Base-by-base conservation (phyloP, 37 sponge, comb jelly and placozoan genomes). In the Geodia barretti region DNA sequence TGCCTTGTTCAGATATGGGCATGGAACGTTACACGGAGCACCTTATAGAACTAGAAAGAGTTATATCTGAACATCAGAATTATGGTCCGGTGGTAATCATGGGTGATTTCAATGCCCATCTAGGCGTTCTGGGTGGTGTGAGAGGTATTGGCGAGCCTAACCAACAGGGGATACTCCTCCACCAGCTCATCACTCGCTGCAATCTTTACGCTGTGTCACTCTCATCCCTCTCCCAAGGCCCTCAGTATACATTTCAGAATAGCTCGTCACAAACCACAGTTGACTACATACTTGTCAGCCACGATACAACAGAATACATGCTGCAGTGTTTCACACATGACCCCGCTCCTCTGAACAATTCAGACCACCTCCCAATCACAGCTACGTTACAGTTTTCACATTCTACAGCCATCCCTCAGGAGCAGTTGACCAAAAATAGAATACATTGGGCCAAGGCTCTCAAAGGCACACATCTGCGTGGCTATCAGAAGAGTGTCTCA, bases 71-170 rank as follows among this genome's bases (percentile, higher is more conserved):
- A 21, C 42, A 43, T 9, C 42, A 72, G 43, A 1, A 39, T 23
- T 20, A 41, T 34, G 73, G 73, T 8, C 42, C 73, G 39, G 73
- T 72, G 19, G 2, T 72, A 24, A 39, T 72, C n/a, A 43, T 43
- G 23, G 73, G 73, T 38, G 73, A 72, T 43, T 38, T 72, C 11
- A 72, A 72, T 39, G 73, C 73, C 43, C 73, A 72, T 5, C n/a
- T 72, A 21, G 73, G 41, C 19, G 23, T 23, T 30, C 70, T 69
- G 37, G 73, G 73, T 3, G 73, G 73, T 9, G 19, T 38, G 14
- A 72, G 73, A 26, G 73, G 39, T 0, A 26, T 38, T 26, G 73
- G 43, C 3, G 17, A 39, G 1, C 41, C 73, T 2, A 72, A 72
- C 41, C 73, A 72, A 43, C 43, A 37, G 25, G 73, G 73, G 25